Conservation (phyloP, 2,797 vertebrate genomes). For the Cuniculus paca region DNA sequence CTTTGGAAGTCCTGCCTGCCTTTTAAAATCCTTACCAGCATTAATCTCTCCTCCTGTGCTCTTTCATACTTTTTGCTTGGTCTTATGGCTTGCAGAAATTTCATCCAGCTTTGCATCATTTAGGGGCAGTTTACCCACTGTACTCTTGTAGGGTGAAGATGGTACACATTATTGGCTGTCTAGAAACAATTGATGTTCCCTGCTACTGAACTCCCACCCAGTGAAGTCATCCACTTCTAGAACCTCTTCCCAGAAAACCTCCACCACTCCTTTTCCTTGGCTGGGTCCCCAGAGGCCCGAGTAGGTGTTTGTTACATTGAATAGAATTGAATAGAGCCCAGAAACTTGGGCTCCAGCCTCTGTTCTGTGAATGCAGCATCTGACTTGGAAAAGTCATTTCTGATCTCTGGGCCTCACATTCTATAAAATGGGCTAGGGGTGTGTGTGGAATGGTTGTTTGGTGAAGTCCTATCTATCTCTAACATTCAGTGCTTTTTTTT, state of each 20-base stretch:
- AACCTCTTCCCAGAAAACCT: slow-evolving; percentile 64
- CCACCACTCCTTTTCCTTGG: slow-evolving; percentile 65
- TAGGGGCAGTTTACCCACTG: slow-evolving; percentile 16
- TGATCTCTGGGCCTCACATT: neutral
- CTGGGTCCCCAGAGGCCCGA: slow-evolving; percentile 44
- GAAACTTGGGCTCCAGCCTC: neutral
- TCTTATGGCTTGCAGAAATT: neutral
- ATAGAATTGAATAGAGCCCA: slow-evolving; percentile 51
- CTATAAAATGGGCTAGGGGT: neutral
- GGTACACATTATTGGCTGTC: neutral
- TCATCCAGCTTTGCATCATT: slow-evolving; percentile 30
- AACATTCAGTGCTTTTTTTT: neutral
- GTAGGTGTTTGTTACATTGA: slow-evolving; percentile 59
- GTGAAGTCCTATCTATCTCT: slow-evolving; percentile 22
- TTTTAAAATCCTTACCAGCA: neutral
- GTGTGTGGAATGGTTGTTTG: neutral
- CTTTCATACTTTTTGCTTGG: neutral
- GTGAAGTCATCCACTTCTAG: slow-evolving; percentile 63
- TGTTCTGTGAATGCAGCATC: neutral
- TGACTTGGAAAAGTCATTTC: slow-evolving; percentile 16
- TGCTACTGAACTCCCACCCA: slow-evolving; percentile 43
- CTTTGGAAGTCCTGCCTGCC: neutral
- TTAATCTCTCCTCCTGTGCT: neutral
- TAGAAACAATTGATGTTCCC: slow-evolving; percentile 64
- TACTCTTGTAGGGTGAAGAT: neutral